phyloP scores from a whole-genome alignment of 1,140 invertebrate genomes.

The Mactra quadrangularis region DNA sequence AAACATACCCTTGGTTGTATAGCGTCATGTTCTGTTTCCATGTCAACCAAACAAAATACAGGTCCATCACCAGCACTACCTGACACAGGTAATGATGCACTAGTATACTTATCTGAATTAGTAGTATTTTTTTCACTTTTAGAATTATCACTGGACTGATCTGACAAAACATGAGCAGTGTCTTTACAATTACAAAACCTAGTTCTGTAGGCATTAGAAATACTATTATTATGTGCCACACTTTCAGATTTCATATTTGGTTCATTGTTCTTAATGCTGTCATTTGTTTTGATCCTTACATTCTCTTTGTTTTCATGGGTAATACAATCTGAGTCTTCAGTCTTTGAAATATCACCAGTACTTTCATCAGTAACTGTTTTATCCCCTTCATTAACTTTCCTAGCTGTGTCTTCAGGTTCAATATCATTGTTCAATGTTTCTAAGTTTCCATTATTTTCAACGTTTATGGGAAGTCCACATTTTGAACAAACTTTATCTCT shows the following conservation, averaged over 20 bases:
- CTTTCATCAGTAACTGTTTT: not conserved
- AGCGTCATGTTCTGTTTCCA: not conserved
- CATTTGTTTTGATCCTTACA: not conserved
- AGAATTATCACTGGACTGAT: not conserved
- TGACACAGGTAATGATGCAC: not conserved
- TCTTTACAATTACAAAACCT: no score
- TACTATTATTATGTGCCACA: no score
- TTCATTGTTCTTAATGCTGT: no score
- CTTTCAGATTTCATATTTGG: no score
- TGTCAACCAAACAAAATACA: constrained; percentile 1
- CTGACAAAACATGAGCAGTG: no score
- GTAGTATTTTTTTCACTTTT: not conserved
- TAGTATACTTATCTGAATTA: not conserved
- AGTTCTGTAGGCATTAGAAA: no score
- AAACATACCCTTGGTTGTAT: constrained; percentile 14
- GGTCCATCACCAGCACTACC: not conserved
- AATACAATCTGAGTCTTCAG: no score
- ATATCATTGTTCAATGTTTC: no score
- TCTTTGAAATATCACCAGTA: not conserved
- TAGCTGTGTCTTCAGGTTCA: not conserved
- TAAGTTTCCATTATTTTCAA: not conserved
- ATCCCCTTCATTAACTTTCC: not conserved
- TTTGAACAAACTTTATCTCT: constrained; percentile 7
- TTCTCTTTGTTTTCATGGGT: not conserved
- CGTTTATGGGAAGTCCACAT: constrained; percentile 10